A percentile compares a stretch with the other conserved stretches of the same genome.
Evolutionary conservation across 2,888 invertebrate genomes (phyloP).

Genomic region (Tiliacea citrago): DNA sequence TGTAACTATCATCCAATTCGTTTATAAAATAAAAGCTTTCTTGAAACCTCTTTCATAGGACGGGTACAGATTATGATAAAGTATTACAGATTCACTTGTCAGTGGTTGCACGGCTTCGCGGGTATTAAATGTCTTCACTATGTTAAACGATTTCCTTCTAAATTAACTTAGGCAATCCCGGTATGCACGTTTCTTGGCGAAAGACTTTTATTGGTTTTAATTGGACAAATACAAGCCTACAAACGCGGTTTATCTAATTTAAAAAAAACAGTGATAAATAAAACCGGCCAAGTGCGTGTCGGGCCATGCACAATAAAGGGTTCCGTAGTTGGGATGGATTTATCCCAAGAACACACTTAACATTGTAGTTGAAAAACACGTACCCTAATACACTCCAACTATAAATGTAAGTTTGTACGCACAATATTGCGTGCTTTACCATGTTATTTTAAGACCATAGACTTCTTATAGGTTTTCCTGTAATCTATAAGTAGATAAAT

Average conservation of each 20-base stretch:
- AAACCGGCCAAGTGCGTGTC: no score
- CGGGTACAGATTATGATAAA: conserved; percentile 35
- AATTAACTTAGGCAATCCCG: conserved; percentile 30
- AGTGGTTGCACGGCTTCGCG: conserved; percentile 49
- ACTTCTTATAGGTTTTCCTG: no score
- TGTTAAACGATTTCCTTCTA: conserved; percentile 34
- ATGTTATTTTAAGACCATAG: no score
- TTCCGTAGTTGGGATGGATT: no score
- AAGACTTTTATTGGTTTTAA: conserved; percentile 19
- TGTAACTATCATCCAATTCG: no score
- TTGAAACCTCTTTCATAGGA: neutral
- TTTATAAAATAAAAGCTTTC: neutral
- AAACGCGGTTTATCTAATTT: neutral
- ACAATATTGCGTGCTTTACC: no score
- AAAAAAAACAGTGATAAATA: neutral
- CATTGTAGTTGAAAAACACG: no score
- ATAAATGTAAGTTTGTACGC: no score
- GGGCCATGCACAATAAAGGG: no score
- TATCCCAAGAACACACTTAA: no score
- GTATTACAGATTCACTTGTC: conserved; percentile 47
- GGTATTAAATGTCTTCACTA: conserved; percentile 51
- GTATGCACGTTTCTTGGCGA: conserved; percentile 33
- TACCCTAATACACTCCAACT: no score
- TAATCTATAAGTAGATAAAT: no score
- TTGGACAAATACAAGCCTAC: neutral